These are phyloP conservation scores for Acomys russatus DNA, from an alignment of 2,797 vertebrate genomes.

Conservation along the genomic window DNA sequence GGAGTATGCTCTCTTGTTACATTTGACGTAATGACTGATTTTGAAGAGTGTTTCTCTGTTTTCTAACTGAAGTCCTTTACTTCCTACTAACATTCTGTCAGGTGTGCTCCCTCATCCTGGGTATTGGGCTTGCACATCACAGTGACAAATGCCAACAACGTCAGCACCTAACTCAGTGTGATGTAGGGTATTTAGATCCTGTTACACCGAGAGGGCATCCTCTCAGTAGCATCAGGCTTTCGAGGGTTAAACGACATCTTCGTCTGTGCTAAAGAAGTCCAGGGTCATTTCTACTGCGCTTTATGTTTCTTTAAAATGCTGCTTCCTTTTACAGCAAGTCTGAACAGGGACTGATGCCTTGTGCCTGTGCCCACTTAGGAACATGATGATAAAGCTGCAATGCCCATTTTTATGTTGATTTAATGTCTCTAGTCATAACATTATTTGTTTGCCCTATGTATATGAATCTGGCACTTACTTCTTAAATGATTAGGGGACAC, in stretches of 20 bases:
- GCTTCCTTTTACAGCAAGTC: slow-evolving; percentile 17
- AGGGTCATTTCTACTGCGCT: background rate
- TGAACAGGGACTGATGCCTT: background rate
- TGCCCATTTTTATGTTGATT: slow-evolving; percentile 35
- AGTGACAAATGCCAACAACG: background rate
- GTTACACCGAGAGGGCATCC: background rate
- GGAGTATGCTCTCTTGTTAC: slow-evolving; percentile 6
- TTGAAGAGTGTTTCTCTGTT: slow-evolving; percentile 40
- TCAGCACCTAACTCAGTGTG: slow-evolving; percentile 12
- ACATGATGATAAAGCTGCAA: background rate
- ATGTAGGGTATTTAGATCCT: background rate
- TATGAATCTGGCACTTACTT: slow-evolving; percentile 8
- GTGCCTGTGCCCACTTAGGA: background rate
- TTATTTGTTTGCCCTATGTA: background rate
- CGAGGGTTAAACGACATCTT: background rate
- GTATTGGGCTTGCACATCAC: background rate
- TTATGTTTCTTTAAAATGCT: background rate
- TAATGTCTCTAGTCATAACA: slow-evolving; percentile 43
- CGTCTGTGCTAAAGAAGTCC: background rate
- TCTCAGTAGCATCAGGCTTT: background rate
- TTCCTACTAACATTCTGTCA: background rate
- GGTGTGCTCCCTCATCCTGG: background rate
- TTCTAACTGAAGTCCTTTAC: slow-evolving; percentile 38
- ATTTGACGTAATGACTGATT: slow-evolving; percentile 48
- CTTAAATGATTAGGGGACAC: background rate